Conservation (phyloP, 1,140 invertebrate genomes). For the Chironomus tepperi region DNA sequence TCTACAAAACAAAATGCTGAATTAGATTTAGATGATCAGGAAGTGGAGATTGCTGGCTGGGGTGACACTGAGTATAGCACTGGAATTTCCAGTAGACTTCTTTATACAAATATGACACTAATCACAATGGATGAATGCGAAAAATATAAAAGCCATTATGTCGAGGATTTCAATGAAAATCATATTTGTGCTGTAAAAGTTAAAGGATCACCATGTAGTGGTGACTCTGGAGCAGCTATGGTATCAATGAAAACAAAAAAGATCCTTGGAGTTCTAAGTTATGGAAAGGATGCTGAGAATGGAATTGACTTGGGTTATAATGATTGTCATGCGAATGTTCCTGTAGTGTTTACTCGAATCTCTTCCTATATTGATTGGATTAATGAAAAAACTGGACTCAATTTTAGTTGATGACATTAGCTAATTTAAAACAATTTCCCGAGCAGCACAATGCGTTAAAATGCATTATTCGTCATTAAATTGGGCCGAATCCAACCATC, state of each 20-base stretch:
- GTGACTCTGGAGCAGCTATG: neutral
- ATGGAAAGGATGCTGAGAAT: neutral
- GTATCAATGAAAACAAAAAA: neutral
- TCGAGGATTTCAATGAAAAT: neutral
- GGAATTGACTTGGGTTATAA: neutral
- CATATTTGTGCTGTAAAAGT: neutral
- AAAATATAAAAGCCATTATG: neutral
- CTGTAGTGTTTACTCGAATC: neutral
- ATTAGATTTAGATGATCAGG: neutral
- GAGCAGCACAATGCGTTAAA: too few species aligned
- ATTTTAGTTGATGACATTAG: neutral
- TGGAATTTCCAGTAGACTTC: neutral
- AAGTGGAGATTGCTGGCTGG: neutral
- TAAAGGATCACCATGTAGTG: neutral
- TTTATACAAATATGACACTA: neutral
- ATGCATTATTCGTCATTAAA: too few species aligned
- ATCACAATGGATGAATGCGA: neutral
- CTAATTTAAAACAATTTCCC: too few species aligned
- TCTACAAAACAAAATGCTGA: neutral
- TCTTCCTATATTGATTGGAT: neutral
- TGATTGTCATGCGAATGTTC: neutral
- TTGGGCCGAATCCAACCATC: too few species aligned
- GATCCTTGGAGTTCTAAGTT: neutral
- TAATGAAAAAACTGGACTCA: neutral
- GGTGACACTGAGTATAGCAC: neutral